Evolutionary conservation across 2,888 invertebrate genomes (phyloP).

Genomic region (Neuroscelio doddi): DNA sequence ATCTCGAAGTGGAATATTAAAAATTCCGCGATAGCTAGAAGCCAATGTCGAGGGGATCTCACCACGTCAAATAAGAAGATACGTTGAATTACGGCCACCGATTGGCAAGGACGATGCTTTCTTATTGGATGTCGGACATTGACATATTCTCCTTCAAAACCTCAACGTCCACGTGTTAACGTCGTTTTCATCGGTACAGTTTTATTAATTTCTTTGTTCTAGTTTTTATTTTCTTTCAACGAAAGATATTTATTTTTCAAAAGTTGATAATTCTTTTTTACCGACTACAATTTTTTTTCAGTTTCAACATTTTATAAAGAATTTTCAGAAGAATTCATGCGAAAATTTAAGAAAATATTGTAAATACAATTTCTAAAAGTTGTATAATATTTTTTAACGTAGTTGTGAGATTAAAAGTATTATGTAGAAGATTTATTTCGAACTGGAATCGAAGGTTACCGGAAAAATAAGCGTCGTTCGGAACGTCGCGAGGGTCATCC

Average conservation of each 20-base stretch:
- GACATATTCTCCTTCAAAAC: slow-evolving; percentile 37
- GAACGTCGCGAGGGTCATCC: slow-evolving; percentile 21
- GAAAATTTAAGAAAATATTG: too few relatives aligned
- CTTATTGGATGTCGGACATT: slow-evolving; percentile 48
- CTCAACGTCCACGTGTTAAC: slow-evolving; percentile 37
- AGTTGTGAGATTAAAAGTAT: neutral
- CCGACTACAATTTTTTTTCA: too few relatives aligned
- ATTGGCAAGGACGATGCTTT: slow-evolving; percentile 46
- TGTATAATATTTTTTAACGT: neutral
- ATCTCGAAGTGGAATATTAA: slow-evolving; percentile 52
- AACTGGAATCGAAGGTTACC: slow-evolving; percentile 9
- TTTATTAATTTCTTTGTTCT: neutral
- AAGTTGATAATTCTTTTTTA: too few relatives aligned
- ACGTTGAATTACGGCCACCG: slow-evolving; percentile 48
- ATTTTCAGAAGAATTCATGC: too few relatives aligned
- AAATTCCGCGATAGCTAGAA: slow-evolving; percentile 51
- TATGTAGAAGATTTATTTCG: too few relatives aligned
- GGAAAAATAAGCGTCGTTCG: neutral
- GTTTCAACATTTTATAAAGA: too few relatives aligned
- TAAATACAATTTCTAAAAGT: too few relatives aligned
- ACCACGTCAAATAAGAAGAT: slow-evolving; percentile 48
- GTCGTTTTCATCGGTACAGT: slow-evolving; percentile 24
- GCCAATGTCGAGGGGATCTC: slow-evolving; percentile 47
- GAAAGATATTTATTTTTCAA: slow-evolving; percentile 7
- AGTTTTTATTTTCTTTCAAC: slow-evolving; percentile 13